phyloP scores from a whole-genome alignment of 2,888 invertebrate genomes.

The Trissoscelio sp. region DNA sequence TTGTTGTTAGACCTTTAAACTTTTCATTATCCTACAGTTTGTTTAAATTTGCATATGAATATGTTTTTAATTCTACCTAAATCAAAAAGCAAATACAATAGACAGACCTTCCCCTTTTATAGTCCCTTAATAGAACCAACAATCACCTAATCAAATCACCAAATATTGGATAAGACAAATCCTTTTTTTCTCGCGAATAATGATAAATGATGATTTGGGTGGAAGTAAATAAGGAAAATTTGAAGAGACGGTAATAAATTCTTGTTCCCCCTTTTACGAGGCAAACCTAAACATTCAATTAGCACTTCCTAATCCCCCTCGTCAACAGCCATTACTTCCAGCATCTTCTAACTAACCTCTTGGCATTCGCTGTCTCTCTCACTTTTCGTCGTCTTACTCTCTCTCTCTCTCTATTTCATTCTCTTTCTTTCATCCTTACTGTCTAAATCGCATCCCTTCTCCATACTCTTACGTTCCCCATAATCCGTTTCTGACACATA shows the following conservation, averaged over 20 bases:
- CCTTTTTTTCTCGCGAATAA: constrained; percentile 4
- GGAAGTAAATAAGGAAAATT: constrained; percentile 59
- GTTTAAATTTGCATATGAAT: too few relatives aligned
- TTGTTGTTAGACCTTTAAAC: too few relatives aligned
- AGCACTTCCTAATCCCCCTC: constrained; percentile 82
- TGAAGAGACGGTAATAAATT: constrained; percentile 75
- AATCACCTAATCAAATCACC: too few relatives aligned
- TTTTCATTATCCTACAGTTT: too few relatives aligned
- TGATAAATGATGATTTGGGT: constrained; percentile 53
- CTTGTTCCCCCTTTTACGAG: constrained; percentile 69
- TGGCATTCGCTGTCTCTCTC: constrained; percentile 67
- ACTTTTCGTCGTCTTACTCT: constrained; percentile 42
- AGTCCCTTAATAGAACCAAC: too few relatives aligned
- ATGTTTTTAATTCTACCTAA: too few relatives aligned
- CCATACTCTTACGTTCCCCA: constrained; percentile 61
- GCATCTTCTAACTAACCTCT: constrained; percentile 79
- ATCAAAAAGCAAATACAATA: too few relatives aligned
- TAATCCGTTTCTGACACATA: constrained; percentile 76
- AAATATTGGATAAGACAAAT: too few relatives aligned
- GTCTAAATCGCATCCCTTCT: constrained; percentile 60
- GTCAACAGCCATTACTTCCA: constrained; percentile 83
- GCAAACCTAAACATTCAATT: constrained; percentile 82
- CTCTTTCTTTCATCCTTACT: constrained; percentile 67
- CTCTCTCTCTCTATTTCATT: constrained; percentile 63
- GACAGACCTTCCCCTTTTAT: too few relatives aligned